These are phyloP conservation scores for Lordiphosa collinella DNA, from an alignment of 1,140 invertebrate genomes.

Conservation along the genomic window DNA sequence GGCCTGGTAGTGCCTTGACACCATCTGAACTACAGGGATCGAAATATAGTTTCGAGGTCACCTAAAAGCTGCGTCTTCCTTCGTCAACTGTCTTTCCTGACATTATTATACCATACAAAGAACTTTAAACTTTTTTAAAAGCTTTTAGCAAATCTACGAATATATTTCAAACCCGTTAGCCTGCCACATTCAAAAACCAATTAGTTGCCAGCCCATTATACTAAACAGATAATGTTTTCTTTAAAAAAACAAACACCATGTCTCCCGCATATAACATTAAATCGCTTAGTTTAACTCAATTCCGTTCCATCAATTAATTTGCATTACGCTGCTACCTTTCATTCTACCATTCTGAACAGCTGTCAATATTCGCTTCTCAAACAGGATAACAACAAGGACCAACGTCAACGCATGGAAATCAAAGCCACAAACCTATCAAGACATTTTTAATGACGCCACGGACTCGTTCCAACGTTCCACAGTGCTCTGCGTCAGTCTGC, in stretches of 20 bases:
- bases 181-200: no score
- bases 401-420: conserved; percentile 40
- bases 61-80: no score
- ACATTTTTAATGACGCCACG: conserved; percentile 66
- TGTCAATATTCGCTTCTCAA: conserved; percentile 4
- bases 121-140: no score
- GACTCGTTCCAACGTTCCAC: neutral
- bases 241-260: neutral
- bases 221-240: no score
- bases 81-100: no score
- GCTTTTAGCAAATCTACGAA: no score
- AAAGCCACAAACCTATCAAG: conserved; percentile 67
- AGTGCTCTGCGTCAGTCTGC: conserved; percentile 5
- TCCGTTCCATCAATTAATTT: conserved; percentile 12
- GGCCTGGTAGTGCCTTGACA: no score
- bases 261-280: neutral
- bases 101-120: no score
- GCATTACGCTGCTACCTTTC: neutral
- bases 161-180: no score
- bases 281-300: conserved; percentile 5
- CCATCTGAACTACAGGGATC: no score
- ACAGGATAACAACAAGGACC: conserved; percentile 1
- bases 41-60: no score
- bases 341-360: neutral
- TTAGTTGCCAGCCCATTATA: no score